These are phyloP conservation scores for Mayetiola destructor DNA, from an alignment of 2,888 invertebrate genomes.

Conservation along the genomic window DNA sequence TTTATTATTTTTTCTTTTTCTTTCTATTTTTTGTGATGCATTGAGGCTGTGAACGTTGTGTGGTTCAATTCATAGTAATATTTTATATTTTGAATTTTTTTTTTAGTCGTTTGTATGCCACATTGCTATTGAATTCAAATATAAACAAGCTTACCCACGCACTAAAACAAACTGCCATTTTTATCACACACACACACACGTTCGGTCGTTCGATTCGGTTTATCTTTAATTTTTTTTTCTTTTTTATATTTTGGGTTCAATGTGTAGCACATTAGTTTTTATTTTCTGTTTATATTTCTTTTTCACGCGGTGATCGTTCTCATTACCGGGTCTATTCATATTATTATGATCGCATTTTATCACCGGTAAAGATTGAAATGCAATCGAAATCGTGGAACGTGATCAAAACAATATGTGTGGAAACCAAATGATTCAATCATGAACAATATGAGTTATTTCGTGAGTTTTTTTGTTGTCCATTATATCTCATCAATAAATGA, in stretches of 20 bases:
- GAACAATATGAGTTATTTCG: too few relatives aligned
- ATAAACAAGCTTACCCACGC: slow-evolving; percentile 10
- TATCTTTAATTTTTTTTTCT: neutral
- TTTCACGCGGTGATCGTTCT: neutral
- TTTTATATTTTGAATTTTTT: too few relatives aligned
- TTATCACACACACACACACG: too few relatives aligned
- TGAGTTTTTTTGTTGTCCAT: too few relatives aligned
- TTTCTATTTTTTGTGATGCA: neutral
- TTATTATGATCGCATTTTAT: neutral
- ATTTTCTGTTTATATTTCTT: neutral
- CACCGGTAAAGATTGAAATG: neutral
- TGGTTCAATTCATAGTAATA: neutral
- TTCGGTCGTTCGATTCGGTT: too few relatives aligned
- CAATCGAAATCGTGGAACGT: too few relatives aligned
- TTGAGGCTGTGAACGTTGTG: neutral
- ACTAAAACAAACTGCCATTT: neutral
- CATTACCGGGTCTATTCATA: neutral
- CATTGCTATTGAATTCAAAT: neutral
- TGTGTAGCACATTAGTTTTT: neutral
- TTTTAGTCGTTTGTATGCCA: too few relatives aligned
- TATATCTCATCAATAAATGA: too few relatives aligned
- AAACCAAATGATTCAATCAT: too few relatives aligned
- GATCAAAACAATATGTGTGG: too few relatives aligned
- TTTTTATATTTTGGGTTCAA: neutral
- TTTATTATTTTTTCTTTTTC: neutral